Conservation (phyloP, 1,140 invertebrate species). For the Halyomorpha halys region DNA sequence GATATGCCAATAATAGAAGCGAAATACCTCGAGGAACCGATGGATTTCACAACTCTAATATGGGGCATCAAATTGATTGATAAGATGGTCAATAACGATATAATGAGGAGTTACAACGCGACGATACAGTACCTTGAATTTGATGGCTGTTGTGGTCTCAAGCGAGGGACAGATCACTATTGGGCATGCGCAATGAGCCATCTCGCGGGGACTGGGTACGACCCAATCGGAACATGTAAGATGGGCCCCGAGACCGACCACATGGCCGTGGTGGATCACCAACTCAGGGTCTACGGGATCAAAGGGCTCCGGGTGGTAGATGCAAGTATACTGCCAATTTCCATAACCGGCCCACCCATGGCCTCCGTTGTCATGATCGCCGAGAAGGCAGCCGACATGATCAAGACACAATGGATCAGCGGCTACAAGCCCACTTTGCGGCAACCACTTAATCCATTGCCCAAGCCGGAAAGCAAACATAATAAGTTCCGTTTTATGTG, state of each 20-base stretch:
- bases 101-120: conserved; percentile 42
- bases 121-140: conserved; percentile 8
- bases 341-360: conserved; percentile 62
- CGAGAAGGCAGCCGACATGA: conserved; percentile 63
- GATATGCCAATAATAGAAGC: conserved; percentile 49
- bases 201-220: conserved; percentile 41
- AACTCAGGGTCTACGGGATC: conserved; percentile 54
- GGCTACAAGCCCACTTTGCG: background rate
- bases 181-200: conserved; percentile 34
- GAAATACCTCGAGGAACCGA: conserved; percentile 38
- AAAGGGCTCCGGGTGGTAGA: conserved; percentile 61
- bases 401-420: conserved; percentile 48
- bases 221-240: conserved; percentile 62
- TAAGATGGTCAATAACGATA: conserved; percentile 42
- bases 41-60: conserved; percentile 28
- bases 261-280: conserved; percentile 52
- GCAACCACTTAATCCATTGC: background rate
- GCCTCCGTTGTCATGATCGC: conserved; percentile 66
- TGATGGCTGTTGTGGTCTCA: conserved; percentile 23
- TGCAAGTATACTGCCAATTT: conserved; percentile 65
- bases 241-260: conserved; percentile 58
- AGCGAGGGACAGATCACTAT: conserved; percentile 36
- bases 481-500: background rate
- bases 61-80: conserved; percentile 45
- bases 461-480: background rate